Base-by-base conservation (phyloP, 2,113 vertebrate species). In the Dicerorhinus sumatrensis region DNA sequence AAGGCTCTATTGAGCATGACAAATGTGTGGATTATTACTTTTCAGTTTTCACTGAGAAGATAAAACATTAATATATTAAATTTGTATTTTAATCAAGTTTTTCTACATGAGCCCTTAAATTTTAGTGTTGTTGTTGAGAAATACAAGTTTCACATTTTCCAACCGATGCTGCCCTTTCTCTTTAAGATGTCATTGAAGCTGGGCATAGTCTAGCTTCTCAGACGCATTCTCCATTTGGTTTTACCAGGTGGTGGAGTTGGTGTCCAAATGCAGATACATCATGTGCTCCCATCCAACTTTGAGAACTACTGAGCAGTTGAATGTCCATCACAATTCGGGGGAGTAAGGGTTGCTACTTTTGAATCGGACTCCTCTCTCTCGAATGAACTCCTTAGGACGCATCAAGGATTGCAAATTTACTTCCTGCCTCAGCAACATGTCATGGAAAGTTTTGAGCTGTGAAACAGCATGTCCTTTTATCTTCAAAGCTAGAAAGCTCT, bases 401-500 rank as follows among this genome's bases (percentile, higher is more conserved):
- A 0, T 6, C 48, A 16, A 42, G 93, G 83, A n/a, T 54, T 92
- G 76, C 79, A 87, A 51, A 95, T 23, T 65, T n/a, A 46, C 86
- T 96, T 96, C 94, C 87, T 60, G 67, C 76, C 86, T 85, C 87
- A 11, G 65, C n/a, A 63, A 63, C 72, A 6, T 92, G 97, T 97
- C 97, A 92, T 93, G 95, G 98, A 98, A 98, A 98, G 94, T 96
- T 95, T 23, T 18, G 73, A 77, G 46, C 92, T 77, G 51, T 62
- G 81, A 73, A 86, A 91, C 87, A 97, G 91, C 33, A 33, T 23
- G 8, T 87, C 33, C 95, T 98, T 97, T 98, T 67, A 98, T 98
- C 98, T 98, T 98, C 98, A 98, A 98, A 98, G 97, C 95, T 62
- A 46, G 36, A 88, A 62, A 91, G 85, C 86, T 88, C 91, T 98